Conservation (phyloP, 2,888 invertebrate species). For the Meiosimyza decipiens region DNA sequence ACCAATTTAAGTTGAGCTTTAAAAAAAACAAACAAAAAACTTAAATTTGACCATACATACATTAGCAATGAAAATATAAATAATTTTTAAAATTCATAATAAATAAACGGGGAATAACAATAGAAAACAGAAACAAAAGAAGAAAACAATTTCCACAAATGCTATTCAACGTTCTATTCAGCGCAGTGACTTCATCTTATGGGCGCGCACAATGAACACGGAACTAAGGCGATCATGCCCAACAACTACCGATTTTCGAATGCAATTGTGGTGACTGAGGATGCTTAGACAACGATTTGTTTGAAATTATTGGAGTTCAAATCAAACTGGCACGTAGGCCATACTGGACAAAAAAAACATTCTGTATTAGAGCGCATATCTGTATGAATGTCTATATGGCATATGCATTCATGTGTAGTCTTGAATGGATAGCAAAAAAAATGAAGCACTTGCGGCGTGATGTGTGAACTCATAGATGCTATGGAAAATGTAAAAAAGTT, state of each 20-base stretch:
- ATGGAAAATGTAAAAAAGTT: no score
- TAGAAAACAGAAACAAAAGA: neutral
- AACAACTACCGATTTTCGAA: neutral
- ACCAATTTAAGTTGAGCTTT: constrained; percentile 51
- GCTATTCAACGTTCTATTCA: neutral
- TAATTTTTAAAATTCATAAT: neutral
- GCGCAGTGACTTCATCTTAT: no score
- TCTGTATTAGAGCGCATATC: no score
- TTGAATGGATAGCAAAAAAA: no score
- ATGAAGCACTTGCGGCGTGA: no score
- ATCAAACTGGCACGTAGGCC: neutral
- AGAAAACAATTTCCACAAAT: neutral
- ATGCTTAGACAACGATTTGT: constrained; percentile 4
- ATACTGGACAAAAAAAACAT: no score
- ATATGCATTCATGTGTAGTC: no score
- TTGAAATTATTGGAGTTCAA: neutral
- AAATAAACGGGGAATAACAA: neutral
- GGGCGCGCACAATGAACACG: neutral
- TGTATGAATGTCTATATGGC: no score
- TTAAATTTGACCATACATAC: no score
- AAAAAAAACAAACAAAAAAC: constrained; percentile 27
- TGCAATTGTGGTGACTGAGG: neutral
- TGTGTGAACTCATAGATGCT: no score
- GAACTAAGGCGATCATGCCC: neutral
- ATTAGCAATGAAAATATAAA: neutral